Evolutionary conservation across 2,113 vertebrate genomes (phyloP), one percentile per base, ranked within the genome.

Genomic region (Falcunculus frontatus): DNA sequence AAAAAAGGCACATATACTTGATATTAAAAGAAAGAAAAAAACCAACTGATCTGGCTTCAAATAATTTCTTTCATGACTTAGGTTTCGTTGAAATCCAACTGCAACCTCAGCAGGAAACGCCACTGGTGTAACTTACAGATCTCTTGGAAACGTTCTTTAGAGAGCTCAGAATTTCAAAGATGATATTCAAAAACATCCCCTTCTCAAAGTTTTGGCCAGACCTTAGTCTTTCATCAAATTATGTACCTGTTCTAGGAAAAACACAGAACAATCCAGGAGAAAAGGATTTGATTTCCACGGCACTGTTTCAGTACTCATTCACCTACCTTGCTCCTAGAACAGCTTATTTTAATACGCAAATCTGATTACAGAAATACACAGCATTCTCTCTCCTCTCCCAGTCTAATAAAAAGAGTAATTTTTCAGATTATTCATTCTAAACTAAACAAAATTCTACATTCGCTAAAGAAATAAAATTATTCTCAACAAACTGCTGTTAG

Each of bases 121-220:
- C 29, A 60, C 9, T 42, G 7, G 17, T 39, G 2, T 9, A 68
- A 32, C 11, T 27, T 15, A 2, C 0, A 12, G 9, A 9, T 18
- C n/a, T 39, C 39, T 9, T 42, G 25, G n/a, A 63, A 67, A 41
- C 16, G 10, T 5, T 30, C n/a, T 64, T 41, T 12, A 21, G 16
- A 37, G 21, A 55, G 18, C 7, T 72, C 39, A 85, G 35, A 47
- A 35, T 10, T 16, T 29, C 11, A 35, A 41, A 67, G 33, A 33
- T 8, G 4, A 21, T 10, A 68, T 0, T 68, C 3, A 46, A 7
- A n/a, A 57, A 32, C 29, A 64, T 3, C 8, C 7, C 55, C 33
- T 49, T 26, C 35, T 12, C 41, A 20, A 55, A 35, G 12, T 7
- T n/a, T 1, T 23, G 37, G 11, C 19, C 41, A 30, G 37, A 23